A percentile compares a stretch with the other conserved stretches of the same genome.
Evolutionary conservation across 2,113 vertebrate genomes (phyloP).

Genomic region (Onychorhynchus coronatus): DNA sequence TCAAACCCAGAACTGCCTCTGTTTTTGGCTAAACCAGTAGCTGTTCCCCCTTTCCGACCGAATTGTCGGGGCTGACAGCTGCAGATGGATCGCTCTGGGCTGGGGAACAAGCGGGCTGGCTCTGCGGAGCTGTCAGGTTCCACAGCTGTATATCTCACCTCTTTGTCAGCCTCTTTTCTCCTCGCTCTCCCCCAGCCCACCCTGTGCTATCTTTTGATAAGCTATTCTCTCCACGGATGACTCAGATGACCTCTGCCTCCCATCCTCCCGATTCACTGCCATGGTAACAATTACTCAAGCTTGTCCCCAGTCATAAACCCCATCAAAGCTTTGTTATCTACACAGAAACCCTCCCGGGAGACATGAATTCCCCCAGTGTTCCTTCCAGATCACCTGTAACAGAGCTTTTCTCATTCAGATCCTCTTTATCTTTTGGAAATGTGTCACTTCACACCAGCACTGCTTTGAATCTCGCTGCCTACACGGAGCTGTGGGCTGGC

Average conservation of each 20-base stretch:
- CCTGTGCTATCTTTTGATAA: conserved; percentile 68
- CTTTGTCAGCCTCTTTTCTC: conserved; percentile 59
- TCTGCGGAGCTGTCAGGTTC: conserved; percentile 31
- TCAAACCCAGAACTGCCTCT: neutral
- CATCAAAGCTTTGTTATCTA: conserved; percentile 62
- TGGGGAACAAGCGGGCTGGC: conserved; percentile 19
- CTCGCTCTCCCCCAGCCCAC: conserved; percentile 54
- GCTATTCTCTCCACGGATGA: conserved; percentile 54
- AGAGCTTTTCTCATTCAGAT: conserved; percentile 39
- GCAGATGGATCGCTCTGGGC: neutral
- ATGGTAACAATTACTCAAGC: conserved; percentile 68
- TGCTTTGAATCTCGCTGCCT: conserved; percentile 4
- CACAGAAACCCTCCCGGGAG: conserved; percentile 63
- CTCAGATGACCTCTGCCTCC: conserved; percentile 65
- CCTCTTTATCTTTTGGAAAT: conserved; percentile 47
- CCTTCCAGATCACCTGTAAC: conserved; percentile 59
- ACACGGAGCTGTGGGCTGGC: conserved; percentile 28
- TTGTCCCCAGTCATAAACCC: conserved; percentile 65
- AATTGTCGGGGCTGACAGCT: neutral
- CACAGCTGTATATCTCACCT: conserved; percentile 59
- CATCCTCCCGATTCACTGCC: conserved; percentile 62
- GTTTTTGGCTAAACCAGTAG: neutral
- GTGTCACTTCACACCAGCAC: conserved; percentile 31
- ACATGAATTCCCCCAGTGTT: conserved; percentile 60
- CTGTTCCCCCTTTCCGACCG: neutral